Evolutionary conservation across 1,140 invertebrate species (phyloP).

Genomic region (Agrilus planipennis): DNA sequence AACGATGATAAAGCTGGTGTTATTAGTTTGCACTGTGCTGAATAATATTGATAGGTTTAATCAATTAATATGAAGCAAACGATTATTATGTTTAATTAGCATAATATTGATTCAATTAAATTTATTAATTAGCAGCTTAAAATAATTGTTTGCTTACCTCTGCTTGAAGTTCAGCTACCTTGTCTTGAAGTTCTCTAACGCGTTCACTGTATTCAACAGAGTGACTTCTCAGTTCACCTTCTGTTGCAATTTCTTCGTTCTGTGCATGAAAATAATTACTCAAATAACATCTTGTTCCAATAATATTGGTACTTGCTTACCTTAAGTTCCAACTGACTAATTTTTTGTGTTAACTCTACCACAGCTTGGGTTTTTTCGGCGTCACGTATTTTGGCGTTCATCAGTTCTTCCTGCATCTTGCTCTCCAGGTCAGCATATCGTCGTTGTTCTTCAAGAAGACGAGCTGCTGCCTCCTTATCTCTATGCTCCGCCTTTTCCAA

Average conservation of each 20-base stretch:
- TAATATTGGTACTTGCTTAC: conserved; percentile 34
- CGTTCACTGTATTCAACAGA: conserved; percentile 65
- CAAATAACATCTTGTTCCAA: background rate
- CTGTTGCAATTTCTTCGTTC: conserved; percentile 86
- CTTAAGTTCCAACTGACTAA: conserved; percentile 86
- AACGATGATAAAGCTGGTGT: no score
- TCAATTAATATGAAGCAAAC: no score
- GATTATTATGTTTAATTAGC: no score
- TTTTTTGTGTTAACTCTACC: conserved; percentile 90
- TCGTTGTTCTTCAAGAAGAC: conserved; percentile 75
- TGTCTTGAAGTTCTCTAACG: conserved; percentile 79
- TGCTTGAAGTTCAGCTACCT: conserved; percentile 79
- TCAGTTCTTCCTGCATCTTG: conserved; percentile 86
- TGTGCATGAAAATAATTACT: conserved; percentile 34
- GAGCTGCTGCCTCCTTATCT: conserved; percentile 63
- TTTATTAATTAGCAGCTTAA: no score
- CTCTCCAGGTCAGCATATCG: conserved; percentile 75
- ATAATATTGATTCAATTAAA: no score
- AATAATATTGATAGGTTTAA: no score
- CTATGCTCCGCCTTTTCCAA: conserved; percentile 57
- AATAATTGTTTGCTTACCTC: conserved; percentile 52
- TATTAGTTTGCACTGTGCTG: no score
- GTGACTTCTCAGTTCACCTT: conserved; percentile 72
- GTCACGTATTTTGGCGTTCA: conserved; percentile 89
- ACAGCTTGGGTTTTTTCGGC: conserved; percentile 88